phyloP scores from a whole-genome alignment of 1,140 invertebrate genomes.

The Macrostomum lignano region DNA sequence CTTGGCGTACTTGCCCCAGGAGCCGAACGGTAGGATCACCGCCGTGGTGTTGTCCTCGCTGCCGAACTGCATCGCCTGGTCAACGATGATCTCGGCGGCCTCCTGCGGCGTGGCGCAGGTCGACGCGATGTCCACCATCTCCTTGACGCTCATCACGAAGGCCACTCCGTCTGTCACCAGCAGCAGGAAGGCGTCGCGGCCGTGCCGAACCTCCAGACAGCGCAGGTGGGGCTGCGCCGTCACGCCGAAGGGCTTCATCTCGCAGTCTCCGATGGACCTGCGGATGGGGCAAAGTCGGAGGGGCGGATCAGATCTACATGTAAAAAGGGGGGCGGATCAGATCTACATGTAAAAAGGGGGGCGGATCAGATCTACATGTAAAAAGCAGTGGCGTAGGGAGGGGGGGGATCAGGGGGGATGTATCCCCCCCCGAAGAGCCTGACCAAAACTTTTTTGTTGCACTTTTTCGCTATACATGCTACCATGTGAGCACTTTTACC shows the following conservation, averaged over 20 bases:
- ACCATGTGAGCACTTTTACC: too few species aligned
- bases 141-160: conserved; percentile 30
- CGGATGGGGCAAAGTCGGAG: too few species aligned
- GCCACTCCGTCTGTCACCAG: conserved; percentile 33
- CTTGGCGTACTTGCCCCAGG: conserved; percentile 31
- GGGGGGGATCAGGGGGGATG: too few species aligned
- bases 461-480: too few species aligned
- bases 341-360: too few species aligned
- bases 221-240: conserved; percentile 28
- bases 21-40: conserved; percentile 32
- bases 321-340: too few species aligned
- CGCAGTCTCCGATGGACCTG: conserved; percentile 34
- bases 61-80: conserved; percentile 31
- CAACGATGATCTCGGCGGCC: conserved; percentile 29
- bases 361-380: too few species aligned
- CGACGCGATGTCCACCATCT: conserved; percentile 30
- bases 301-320: too few species aligned
- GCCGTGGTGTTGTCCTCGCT: conserved; percentile 33
- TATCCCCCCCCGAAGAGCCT: too few species aligned
- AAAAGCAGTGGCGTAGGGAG: too few species aligned
- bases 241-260: conserved; percentile 32
- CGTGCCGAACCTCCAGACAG: conserved; percentile 31
- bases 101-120: conserved; percentile 26
- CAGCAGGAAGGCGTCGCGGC: conserved; percentile 31
- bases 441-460: too few species aligned